A percentile compares a stretch with the other conserved stretches of the same genome.
Conservation (phyloP, 2,797 vertebrate genomes). For the Thripadectes ignobilis region DNA sequence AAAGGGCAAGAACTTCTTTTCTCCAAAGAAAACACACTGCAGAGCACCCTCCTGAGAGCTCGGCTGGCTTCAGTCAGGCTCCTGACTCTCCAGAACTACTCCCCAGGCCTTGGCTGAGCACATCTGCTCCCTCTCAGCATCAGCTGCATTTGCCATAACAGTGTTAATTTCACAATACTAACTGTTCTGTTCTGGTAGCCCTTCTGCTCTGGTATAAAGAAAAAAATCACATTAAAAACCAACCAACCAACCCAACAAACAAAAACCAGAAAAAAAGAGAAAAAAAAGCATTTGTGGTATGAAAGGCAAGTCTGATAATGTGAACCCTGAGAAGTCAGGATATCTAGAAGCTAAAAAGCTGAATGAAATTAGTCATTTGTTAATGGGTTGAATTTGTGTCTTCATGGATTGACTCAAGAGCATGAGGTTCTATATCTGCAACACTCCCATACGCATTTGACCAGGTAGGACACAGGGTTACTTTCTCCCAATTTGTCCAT, state of each 20-base stretch:
- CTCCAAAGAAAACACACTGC: constrained; percentile 49
- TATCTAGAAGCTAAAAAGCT: neutral
- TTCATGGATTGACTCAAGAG: neutral
- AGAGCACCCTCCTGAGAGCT: constrained; percentile 41
- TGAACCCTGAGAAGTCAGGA: neutral
- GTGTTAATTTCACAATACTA: constrained; percentile 21
- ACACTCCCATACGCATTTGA: neutral
- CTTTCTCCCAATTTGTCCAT: neutral
- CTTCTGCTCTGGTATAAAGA: neutral
- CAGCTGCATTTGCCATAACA: neutral
- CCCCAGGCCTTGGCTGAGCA: neutral
- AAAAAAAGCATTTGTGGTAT: neutral
- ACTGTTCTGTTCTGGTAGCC: neutral
- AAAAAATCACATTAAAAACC: neutral
- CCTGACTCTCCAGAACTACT: constrained; percentile 16
- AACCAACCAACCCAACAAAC: neutral
- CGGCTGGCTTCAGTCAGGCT: neutral
- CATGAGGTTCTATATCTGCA: neutral
- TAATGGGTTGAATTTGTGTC: neutral
- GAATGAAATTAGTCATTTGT: neutral
- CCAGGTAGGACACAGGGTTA: neutral
- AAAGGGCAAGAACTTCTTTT: constrained; percentile 29
- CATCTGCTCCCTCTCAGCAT: neutral
- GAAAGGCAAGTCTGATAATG: neutral
- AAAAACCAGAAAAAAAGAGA: too few relatives aligned